These are phyloP conservation scores for Melanostigma gelatinosum DNA, from an alignment of 2,113 vertebrate genomes.

Conservation along the genomic window DNA sequence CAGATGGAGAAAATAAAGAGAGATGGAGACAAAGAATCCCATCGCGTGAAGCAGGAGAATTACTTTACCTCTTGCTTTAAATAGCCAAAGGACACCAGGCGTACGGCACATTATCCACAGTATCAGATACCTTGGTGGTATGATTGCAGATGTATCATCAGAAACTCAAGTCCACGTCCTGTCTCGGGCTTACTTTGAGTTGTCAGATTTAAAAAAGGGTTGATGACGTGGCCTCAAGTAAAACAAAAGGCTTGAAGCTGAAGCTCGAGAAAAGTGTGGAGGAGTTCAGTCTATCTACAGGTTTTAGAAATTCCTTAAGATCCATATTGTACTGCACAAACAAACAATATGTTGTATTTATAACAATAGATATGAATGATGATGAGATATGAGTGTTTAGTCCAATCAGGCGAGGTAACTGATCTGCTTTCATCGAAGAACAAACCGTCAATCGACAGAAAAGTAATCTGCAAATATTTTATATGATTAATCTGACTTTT, in stretches of 20 bases:
- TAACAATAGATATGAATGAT: neutral
- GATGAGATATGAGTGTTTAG: neutral
- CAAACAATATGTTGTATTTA: neutral
- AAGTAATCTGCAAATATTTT: too few relatives aligned
- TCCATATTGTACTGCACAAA: too few relatives aligned
- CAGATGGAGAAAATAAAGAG: neutral
- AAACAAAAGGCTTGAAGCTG: neutral
- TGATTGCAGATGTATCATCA: conserved; percentile 22
- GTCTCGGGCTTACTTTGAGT: too few relatives aligned
- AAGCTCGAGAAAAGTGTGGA: neutral
- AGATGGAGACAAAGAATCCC: conserved; percentile 35
- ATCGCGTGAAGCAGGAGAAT: conserved; percentile 20
- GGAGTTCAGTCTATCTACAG: neutral
- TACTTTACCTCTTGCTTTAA: conserved; percentile 42
- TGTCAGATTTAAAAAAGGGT: neutral
- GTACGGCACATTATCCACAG: conserved; percentile 18
- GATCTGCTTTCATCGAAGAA: neutral
- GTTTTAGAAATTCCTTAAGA: neutral
- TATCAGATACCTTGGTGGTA: conserved; percentile 23
- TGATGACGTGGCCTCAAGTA: neutral
- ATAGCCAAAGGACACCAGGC: conserved; percentile 20
- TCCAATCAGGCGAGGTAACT: neutral
- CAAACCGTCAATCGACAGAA: neutral
- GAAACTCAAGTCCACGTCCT: neutral
- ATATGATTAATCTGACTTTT: too few relatives aligned